These are phyloP conservation scores for Crossaster papposus DNA, from an alignment of 53 echinoderm and acorn worm species.

Conservation along the genomic window DNA sequence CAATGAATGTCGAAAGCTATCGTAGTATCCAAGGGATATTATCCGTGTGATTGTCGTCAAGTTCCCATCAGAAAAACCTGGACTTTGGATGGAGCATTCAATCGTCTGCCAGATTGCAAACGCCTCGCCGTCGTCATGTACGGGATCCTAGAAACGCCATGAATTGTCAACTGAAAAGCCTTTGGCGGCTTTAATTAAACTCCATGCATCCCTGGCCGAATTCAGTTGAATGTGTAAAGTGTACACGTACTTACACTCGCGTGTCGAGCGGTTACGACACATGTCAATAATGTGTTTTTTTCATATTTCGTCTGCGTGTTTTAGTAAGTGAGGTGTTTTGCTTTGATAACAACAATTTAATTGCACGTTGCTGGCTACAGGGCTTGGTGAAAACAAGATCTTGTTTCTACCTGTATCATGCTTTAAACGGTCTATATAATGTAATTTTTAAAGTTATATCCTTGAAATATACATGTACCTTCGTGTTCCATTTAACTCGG, in stretches of 20 bases:
- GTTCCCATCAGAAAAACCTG: background rate
- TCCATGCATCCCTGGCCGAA: background rate
- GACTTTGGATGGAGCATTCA: slow-evolving; percentile 44
- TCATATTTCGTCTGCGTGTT: background rate
- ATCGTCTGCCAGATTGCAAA: background rate
- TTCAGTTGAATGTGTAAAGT: background rate
- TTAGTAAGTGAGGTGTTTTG: background rate
- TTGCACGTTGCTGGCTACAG: background rate
- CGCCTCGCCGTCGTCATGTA: background rate
- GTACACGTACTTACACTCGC: background rate
- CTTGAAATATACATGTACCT: too few relatives aligned
- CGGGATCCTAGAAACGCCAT: slow-evolving; percentile 37
- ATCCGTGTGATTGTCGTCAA: background rate
- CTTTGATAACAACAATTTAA: background rate
- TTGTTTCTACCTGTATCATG: background rate
- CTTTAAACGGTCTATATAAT: too few relatives aligned
- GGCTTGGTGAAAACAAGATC: background rate
- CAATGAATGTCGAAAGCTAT: background rate
- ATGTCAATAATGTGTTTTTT: background rate
- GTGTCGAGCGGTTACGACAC: background rate
- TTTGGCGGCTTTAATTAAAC: background rate
- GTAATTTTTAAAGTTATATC: too few relatives aligned
- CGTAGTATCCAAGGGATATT: background rate
- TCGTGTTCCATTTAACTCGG: too few relatives aligned
- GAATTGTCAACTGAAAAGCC: background rate